Conservation (phyloP, 2,797 vertebrate genomes). For the Syngnathus rostellatus region DNA sequence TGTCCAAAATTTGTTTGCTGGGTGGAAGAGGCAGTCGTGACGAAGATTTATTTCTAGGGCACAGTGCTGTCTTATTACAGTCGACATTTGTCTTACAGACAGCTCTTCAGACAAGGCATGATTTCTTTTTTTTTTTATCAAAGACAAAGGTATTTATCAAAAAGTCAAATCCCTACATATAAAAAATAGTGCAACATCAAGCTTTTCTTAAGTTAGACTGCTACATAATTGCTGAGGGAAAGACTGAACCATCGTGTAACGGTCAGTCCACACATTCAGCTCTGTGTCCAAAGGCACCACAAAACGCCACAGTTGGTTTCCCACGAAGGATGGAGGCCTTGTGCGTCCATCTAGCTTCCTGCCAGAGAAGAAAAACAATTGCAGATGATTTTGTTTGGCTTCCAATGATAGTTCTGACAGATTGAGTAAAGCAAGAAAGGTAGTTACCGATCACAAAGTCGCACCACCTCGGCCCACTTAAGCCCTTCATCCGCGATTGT, state of each 20-base stretch:
- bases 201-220: conserved; percentile 70
- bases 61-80: not conserved
- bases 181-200: conserved; percentile 74
- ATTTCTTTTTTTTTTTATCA: no score
- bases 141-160: conserved; percentile 3
- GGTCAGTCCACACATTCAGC: conserved; percentile 54
- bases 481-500: conserved; percentile 70
- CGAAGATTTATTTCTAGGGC: not conserved
- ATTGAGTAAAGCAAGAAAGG: not conserved
- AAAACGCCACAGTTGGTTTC: conserved; percentile 52
- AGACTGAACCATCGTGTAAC: conserved; percentile 49
- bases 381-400: conserved; percentile 1
- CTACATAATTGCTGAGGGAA: conserved; percentile 73
- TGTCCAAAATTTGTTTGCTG: not conserved
- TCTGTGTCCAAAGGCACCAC: conserved; percentile 66
- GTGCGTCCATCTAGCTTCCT: conserved; percentile 52
- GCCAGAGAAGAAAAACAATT: conserved; percentile 23
- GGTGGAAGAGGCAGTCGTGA: not conserved
- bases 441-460: conserved; percentile 90
- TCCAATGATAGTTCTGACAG: conserved; percentile 3
- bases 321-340: conserved; percentile 36
- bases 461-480: conserved; percentile 67
- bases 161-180: conserved; percentile 1
- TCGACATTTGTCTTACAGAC: not conserved
- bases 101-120: not conserved